Evolutionary conservation across 2,888 invertebrate genomes (phyloP), one percentile per base, ranked within the genome.

Genomic region (Eupithecia subfuscata): DNA sequence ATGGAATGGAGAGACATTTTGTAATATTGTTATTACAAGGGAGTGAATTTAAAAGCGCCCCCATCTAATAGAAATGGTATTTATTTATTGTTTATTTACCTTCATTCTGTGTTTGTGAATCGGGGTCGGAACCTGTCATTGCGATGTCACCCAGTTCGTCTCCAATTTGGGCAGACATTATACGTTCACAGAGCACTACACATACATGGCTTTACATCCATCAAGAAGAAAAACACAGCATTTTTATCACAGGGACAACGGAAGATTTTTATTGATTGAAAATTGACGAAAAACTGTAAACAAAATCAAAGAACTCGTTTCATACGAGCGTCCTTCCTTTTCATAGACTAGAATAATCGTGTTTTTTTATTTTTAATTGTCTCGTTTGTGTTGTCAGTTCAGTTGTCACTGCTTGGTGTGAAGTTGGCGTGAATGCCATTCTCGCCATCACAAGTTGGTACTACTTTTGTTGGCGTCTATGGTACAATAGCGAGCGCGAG

Each of bases 41-140:
- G 12, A 63, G 7, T 16, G 30, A 16, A 30, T 30, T 63, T 30
- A 8, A 30, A 14, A 63, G 16, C 14, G 6, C 30, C 6, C 30
- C 16, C 22, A 40, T 22, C 2, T 40, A 67, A 18, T 67, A 25
- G 6, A 56, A 56, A 56, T 22, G 8, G 34, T 37, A 11, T 11
- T 45, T 69, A 52, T 75, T 85, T 70, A 34, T 56, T 71, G 65
- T 90, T 90, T 91, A 88, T 89, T 92, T 91, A 93, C 94, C 92
- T 89, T 94, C 94, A 72, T 90, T 90, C 65, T 93, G 91, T 83
- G 91, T 85, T 89, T 92, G 94, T 5, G 94, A 91, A 81, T 94
- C 94, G 56, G 91, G 89, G 78, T 94, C 94, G 6, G 88, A 88
- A 74, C 87, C 87, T 82, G 90, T 86, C 91, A 93, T 91, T 75